A percentile compares a stretch with the other conserved stretches of the same genome.
Conservation (phyloP, 2,888 invertebrate species). For the Eledona agricola region DNA sequence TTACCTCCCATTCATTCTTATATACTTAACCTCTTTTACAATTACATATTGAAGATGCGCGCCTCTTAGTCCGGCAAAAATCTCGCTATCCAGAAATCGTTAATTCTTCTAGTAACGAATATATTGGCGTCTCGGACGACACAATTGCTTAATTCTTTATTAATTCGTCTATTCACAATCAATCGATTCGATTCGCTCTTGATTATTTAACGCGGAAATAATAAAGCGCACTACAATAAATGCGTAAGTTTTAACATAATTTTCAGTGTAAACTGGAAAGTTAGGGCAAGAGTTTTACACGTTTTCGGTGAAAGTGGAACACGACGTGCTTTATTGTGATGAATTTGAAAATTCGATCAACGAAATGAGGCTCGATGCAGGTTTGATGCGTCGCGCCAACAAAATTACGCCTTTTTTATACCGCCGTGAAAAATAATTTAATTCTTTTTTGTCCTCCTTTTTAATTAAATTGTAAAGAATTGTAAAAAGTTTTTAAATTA, state of each 20-base stretch:
- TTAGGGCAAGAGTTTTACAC: slow-evolving; percentile 10
- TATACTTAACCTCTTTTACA: not conserved
- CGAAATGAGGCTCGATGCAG: slow-evolving; percentile 18
- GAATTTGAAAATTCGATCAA: slow-evolving; percentile 21
- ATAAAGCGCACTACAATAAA: too few species aligned
- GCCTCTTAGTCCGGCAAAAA: too few species aligned
- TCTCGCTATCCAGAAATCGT: too few species aligned
- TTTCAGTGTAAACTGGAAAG: slow-evolving; percentile 11
- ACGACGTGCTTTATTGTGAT: slow-evolving; percentile 13
- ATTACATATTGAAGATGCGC: too few species aligned
- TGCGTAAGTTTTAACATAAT: slow-evolving; percentile 14
- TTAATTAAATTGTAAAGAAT: too few species aligned
- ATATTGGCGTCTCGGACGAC: too few species aligned
- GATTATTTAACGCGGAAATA: slow-evolving; percentile 1
- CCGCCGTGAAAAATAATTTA: too few species aligned
- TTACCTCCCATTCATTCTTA: slow-evolving; percentile 25
- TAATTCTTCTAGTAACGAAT: too few species aligned
- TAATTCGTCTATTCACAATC: slow-evolving; percentile 3
- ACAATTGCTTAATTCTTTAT: slow-evolving; percentile 3
- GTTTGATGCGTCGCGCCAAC: slow-evolving; percentile 18
- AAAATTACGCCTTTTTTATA: slow-evolving; percentile 22
- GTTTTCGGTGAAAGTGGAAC: slow-evolving; percentile 3
- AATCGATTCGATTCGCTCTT: too few species aligned
- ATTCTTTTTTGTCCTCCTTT: too few species aligned
- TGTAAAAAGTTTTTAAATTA: too few species aligned